These are phyloP conservation scores for Incurvaria masculella DNA, from an alignment of 2,888 invertebrate genomes.

Conservation along the genomic window DNA sequence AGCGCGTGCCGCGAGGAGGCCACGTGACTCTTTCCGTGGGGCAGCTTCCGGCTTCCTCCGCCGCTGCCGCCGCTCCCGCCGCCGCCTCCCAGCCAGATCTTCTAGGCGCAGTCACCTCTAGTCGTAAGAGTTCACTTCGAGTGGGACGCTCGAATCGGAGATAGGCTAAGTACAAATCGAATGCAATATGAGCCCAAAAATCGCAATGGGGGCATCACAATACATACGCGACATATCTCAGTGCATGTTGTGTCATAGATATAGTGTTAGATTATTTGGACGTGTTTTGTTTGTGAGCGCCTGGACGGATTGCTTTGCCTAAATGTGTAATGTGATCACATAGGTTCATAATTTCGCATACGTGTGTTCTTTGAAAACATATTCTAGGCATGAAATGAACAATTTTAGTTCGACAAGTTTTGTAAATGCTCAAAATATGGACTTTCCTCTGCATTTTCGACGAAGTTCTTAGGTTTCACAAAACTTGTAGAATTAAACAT, in stretches of 20 bases:
- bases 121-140: conserved; percentile 43
- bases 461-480: too few species aligned
- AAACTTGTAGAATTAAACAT: too few species aligned
- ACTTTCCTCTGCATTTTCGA: too few species aligned
- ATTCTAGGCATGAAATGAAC: too few species aligned
- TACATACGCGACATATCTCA: background rate
- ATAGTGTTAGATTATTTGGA: background rate
- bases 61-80: conserved; percentile 51
- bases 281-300: background rate
- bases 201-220: background rate
- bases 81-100: conserved; percentile 50
- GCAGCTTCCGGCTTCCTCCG: conserved; percentile 66
- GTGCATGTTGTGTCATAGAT: background rate
- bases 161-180: conserved; percentile 10
- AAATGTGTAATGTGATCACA: background rate
- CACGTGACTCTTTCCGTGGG: conserved; percentile 89
- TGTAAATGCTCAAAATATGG: too few species aligned
- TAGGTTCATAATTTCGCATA: too few species aligned
- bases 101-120: conserved; percentile 38
- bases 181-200: conserved; percentile 47
- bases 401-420: too few species aligned
- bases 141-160: too few species aligned
- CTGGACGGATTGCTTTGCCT: too few species aligned
- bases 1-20: conserved; percentile 68
- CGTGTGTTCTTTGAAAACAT: too few species aligned